Evolutionary conservation across 2,797 vertebrate genomes (phyloP), one percentile per base, ranked within the genome.

Genomic region (Okamejei kenojei): DNA sequence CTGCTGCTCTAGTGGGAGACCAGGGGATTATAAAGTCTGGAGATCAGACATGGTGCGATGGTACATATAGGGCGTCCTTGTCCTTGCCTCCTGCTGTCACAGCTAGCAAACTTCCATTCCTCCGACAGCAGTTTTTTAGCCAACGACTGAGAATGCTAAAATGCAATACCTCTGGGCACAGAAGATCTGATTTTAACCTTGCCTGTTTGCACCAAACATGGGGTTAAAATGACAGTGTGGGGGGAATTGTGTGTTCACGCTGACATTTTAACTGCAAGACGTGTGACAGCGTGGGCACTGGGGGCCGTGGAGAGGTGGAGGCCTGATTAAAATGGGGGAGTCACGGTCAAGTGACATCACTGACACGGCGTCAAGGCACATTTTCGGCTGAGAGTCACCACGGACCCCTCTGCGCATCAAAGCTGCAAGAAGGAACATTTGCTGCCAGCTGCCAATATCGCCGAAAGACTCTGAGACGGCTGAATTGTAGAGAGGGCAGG

Each of bases 1-100:
- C 90, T 74, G 90, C 73, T 92, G 90, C 71, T 76, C 71, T 92
- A 92, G 29, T 92, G 90, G 35, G 90, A 92, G 90, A 38, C 90
- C 90, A 92, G 71, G 76, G 90, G 73, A 92, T 92, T 74, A 92
- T 29, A n/a, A 76, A 17, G 90, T 58, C 90, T 92, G 90, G 71
- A 92, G 71, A 92, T 92, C 71, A 92, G 71, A 92, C 23, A 21
- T 92, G 90, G 23, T 58, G 73, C 54, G 38, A 58, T 45, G 90
- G 71, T 92, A 71, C 90, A 73, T 21, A 35, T 7, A 65, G 84
- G 84, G 84, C 68, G 84, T 65, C 68, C 90, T 92, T 92, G 90
- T 92, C 71, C 73, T 26, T 76, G 23, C 26, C 76, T 74, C 23
- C 73, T 91, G 35, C 90, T 91, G 90, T 91, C 90, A 91, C 23